Evolutionary conservation across 92 coral and sea anemone genomes (phyloP), one percentile per base, ranked within the genome.

Genomic region (Parazoanthus darwini): DNA sequence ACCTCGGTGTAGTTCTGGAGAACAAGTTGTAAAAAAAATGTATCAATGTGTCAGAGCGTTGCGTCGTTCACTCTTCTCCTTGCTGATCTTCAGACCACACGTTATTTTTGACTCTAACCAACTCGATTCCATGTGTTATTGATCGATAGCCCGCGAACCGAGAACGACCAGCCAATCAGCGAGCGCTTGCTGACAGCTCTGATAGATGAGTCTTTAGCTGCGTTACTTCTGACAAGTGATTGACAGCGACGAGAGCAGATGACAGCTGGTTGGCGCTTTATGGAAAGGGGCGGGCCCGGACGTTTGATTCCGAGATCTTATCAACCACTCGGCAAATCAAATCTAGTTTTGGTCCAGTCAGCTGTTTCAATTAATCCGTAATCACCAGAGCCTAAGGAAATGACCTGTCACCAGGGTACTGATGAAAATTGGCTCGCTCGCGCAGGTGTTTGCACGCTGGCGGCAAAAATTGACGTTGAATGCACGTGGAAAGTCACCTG

Each of bases 361-460:
- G 99, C 99, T 97, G 99, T 94, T 92, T 93, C 99, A 97, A 97
- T 97, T 97, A 97, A 97, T 95, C 95, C 94, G 88, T 97, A 97
- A 97, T 97, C 99, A 97, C 95, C 95, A 86, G 85, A 88, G 81
- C 94, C 96, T 89, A 94, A 95, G 99, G 99, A 97, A 97, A 95
- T 95, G 96, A 97, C 96, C 98, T 94, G 99, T 96, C 98, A 95
- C 94, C 93, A 85, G 89, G 87, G 88, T 93, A 93, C 88, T 89
- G 93, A 97, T 92, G 98, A 93, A 97, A 94, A 94, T 94, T 94
- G 94, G 95, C 98, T 89, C 91, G 91, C 86, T 87, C 72, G 86
- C 78, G 98, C 99, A 97, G 99, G 99, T 97, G 99, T 92, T 93
- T 82, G 89, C 91, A 90, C 90, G 94, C 93, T 91, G 94, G 90